phyloP scores from a whole-genome alignment of 53 echinoderm and acorn worm genomes.

The Patiria pectinifera region DNA sequence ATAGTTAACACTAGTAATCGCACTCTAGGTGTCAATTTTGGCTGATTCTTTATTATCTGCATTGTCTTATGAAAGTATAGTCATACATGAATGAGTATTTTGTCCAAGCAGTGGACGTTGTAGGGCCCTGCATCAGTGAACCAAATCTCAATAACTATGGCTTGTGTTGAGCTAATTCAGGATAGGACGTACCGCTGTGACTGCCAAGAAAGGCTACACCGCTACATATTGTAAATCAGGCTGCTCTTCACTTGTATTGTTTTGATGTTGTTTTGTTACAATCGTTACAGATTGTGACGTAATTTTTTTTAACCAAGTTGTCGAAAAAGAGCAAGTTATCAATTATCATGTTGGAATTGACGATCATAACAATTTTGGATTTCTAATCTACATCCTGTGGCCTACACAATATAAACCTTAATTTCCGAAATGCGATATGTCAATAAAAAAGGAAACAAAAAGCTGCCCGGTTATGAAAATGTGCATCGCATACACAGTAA shows the following conservation, averaged over 20 bases:
- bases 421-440: too few relatives aligned
- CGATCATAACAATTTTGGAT: too few relatives aligned
- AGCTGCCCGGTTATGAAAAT: too few relatives aligned
- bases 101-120: neutral
- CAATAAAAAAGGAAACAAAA: too few relatives aligned
- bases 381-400: too few relatives aligned
- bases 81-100: neutral
- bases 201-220: slow-evolving; percentile 47
- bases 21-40: neutral
- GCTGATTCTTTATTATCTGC: neutral
- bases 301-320: too few relatives aligned
- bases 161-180: slow-evolving; percentile 33
- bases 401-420: too few relatives aligned
- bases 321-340: too few relatives aligned
- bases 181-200: slow-evolving; percentile 28
- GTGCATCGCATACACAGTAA: too few relatives aligned
- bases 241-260: neutral
- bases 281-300: too few relatives aligned
- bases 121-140: slow-evolving; percentile 5
- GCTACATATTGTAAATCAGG: slow-evolving; percentile 37
- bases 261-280: too few relatives aligned
- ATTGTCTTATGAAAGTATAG: neutral
- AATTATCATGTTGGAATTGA: too few relatives aligned
- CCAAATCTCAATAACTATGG: slow-evolving; percentile 50
- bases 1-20: neutral